A percentile compares a stretch with the other conserved stretches of the same genome.
phyloP scores from a whole-genome alignment of 2,797 vertebrate genomes.

The Falco novaeseelandiae region DNA sequence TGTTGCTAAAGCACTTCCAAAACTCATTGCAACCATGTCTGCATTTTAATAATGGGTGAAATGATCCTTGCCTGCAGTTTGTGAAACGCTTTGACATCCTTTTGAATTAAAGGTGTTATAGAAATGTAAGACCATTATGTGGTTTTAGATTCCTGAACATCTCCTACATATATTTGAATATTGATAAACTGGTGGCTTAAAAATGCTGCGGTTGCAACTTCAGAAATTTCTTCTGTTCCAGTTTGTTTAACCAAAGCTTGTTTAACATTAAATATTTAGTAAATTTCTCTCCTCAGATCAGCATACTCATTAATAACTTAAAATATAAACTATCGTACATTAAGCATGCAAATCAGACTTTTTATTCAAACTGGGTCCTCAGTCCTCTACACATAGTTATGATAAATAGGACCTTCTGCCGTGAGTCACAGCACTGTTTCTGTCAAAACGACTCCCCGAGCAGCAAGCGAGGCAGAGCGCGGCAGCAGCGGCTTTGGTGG shows the following conservation, averaged over 20 bases:
- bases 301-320: slow-evolving; percentile 73
- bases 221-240: slow-evolving; percentile 55
- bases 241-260: slow-evolving; percentile 69
- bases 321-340: slow-evolving; percentile 62
- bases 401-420: slow-evolving; percentile 34
- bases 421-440: slow-evolving; percentile 5
- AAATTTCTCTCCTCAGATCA: slow-evolving; percentile 67
- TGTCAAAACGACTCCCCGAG: not conserved
- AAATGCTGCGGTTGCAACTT: slow-evolving; percentile 34
- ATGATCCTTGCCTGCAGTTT: not conserved
- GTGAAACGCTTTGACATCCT: not conserved
- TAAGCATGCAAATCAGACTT: slow-evolving; percentile 61
- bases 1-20: not conserved
- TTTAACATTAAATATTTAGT: slow-evolving; percentile 76
- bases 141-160: slow-evolving; percentile 2
- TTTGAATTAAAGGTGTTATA: slow-evolving; percentile 19
- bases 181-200: slow-evolving; percentile 39
- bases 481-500: not conserved
- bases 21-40: not conserved
- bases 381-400: not conserved
- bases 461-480: not conserved
- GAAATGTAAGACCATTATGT: not conserved
- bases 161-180: slow-evolving; percentile 18
- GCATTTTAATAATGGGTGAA: not conserved
- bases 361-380: slow-evolving; percentile 49